Base-by-base conservation (phyloP, 2,797 vertebrate species). In the Enteromius paludinosus region DNA sequence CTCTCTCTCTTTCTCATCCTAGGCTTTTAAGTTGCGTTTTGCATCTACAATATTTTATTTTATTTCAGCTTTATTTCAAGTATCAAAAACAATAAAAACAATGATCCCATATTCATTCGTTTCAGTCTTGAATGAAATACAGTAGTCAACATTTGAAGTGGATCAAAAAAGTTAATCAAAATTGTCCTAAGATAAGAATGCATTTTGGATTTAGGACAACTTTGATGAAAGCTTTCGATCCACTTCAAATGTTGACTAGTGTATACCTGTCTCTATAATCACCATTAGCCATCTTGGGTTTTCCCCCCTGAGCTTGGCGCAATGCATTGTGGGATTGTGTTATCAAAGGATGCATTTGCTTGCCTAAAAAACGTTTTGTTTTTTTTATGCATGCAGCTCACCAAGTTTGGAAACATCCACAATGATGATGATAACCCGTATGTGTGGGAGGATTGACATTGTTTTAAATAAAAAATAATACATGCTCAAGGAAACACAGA, bases 391-490 rank as follows among this genome's bases (percentile, higher is more conserved):
- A n/a, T 52, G 30, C 33, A 23, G 35, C 73, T 75, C n/a, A 61
- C 54, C 33, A 28, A 35, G 7, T 41, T 61, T 64, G 30, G 45
- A 5, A 78, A 52, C 28, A 78, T 78, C 45, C 28, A 30, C 56
- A 75, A 18, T 38, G 15, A 69, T 47, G 23, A 72, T 72, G 18
- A 72, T 61, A 72, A 45, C 38, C n/a, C 9, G 1, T 33, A 33
- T 61, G 62, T 59, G 47, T 82, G 28, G 62, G 81, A 75, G 81
- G 72, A 82, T 33, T 59, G 47, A 43, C 61, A 69, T 9, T 11
- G n/a, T 76, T 54, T 82, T 45, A 76, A 77, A 76, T 76, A 69
- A 75, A 30, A 59, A 59, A 76, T 47, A 52, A 65, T 28, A 56
- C 35, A 43, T 45, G 35, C 30, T 73, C 30, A 47, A 47, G 62